Percentiles rank a stretch among this genome's conserved stretches.
Conservation (phyloP, 1,140 invertebrate genomes). For the Pectinophora gossypiella region DNA sequence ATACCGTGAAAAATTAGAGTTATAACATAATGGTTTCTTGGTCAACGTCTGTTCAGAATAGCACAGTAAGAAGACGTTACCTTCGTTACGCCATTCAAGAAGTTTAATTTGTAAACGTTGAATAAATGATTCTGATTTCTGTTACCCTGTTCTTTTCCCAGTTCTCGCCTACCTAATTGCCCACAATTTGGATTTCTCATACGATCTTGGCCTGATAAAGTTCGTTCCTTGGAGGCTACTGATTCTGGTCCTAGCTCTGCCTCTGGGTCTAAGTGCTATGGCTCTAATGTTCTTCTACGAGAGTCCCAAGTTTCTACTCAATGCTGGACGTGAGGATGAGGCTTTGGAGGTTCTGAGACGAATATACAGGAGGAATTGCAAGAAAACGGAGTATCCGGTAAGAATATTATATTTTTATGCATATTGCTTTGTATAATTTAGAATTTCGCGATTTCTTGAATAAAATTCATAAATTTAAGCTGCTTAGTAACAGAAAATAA, state of each 20-base stretch:
- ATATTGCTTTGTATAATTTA: too few relatives aligned
- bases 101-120: too few relatives aligned
- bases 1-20: too few relatives aligned
- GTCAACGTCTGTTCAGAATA: too few relatives aligned
- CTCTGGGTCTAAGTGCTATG: conserved; percentile 73
- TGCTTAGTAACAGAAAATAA: too few relatives aligned
- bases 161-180: conserved; percentile 15
- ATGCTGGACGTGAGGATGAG: conserved; percentile 65
- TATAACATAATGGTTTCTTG: too few relatives aligned
- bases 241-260: conserved; percentile 75
- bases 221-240: conserved; percentile 79
- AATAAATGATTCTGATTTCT: too few relatives aligned
- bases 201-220: conserved; percentile 29
- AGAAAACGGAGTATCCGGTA: conserved; percentile 27
- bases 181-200: conserved; percentile 6
- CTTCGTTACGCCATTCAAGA: too few relatives aligned
- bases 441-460: too few relatives aligned
- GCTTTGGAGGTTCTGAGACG: conserved; percentile 62
- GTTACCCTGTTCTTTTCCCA: conserved; percentile 6
- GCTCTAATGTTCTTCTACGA: conserved; percentile 77
- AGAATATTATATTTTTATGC: too few relatives aligned
- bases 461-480: too few relatives aligned
- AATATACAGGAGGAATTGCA: conserved; percentile 69
- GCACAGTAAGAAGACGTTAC: too few relatives aligned
- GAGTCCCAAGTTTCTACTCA: conserved; percentile 79